phyloP scores from a whole-genome alignment of 1,140 invertebrate species.

The Cotesia glomerata region DNA sequence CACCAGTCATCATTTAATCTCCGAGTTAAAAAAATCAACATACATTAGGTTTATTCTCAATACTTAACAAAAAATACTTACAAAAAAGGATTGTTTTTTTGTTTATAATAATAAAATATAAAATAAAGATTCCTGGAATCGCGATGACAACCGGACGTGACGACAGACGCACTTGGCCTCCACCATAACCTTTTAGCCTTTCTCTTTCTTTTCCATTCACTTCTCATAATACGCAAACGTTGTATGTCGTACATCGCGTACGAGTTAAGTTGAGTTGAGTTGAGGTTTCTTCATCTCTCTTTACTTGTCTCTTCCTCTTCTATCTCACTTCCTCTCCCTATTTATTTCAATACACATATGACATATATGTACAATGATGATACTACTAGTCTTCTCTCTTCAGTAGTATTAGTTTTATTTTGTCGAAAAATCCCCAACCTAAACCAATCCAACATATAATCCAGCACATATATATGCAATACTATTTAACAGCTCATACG shows the following conservation, averaged over 20 bases:
- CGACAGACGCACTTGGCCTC: slow-evolving; percentile 52
- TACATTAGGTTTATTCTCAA: no score
- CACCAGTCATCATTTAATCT: no score
- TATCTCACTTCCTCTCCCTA: slow-evolving; percentile 13
- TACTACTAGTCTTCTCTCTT: not conserved
- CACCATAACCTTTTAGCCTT: slow-evolving; percentile 16
- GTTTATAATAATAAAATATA: not conserved
- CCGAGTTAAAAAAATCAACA: no score
- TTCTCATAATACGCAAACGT: not conserved
- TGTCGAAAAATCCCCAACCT: no score
- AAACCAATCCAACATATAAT: not conserved
- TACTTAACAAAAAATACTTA: no score
- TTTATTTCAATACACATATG: not conserved
- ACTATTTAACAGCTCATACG: not conserved
- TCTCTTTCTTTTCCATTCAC: slow-evolving; percentile 22
- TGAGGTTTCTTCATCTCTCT: not conserved
- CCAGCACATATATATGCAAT: no score
- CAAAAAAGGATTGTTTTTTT: not conserved
- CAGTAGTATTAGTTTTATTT: no score
- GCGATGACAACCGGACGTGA: slow-evolving; percentile 49
- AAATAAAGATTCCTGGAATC: slow-evolving; percentile 4
- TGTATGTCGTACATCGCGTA: not conserved
- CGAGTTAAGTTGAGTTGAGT: not conserved
- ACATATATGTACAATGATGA: no score
- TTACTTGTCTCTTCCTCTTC: slow-evolving; percentile 28